Evolutionary conservation across 2,888 invertebrate species (phyloP).

Genomic region (Platerodrilus igneus): DNA sequence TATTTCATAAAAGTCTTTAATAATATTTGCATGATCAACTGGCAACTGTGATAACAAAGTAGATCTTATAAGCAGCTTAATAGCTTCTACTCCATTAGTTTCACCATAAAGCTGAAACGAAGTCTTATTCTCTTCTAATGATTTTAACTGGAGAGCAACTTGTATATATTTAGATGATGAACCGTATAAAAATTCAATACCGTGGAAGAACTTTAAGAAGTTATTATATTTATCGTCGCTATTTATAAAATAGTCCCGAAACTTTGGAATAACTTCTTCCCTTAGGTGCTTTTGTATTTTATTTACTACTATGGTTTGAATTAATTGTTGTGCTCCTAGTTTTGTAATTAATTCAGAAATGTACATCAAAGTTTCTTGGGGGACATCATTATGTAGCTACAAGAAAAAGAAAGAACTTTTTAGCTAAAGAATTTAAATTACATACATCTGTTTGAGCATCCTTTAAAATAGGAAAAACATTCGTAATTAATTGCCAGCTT

Average conservation of each 20-base stretch:
- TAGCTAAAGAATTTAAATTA: too few relatives aligned
- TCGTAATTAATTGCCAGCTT: constrained; percentile 35
- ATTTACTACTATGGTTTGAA: constrained; percentile 47
- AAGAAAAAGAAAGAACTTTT: too few relatives aligned
- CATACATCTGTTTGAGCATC: constrained; percentile 29
- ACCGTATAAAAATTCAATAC: constrained; percentile 61
- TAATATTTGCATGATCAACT: constrained; percentile 62
- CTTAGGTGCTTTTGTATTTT: constrained; percentile 58
- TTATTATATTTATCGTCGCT: constrained; percentile 52
- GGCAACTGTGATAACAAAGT: constrained; percentile 68
- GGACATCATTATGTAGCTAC: too few relatives aligned
- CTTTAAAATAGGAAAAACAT: constrained; percentile 39
- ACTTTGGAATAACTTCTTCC: constrained; percentile 57
- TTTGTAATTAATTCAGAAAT: too few relatives aligned
- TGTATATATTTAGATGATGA: constrained; percentile 54
- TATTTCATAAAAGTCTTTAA: constrained; percentile 71
- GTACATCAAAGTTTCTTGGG: too few relatives aligned
- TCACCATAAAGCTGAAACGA: constrained; percentile 54
- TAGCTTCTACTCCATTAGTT: constrained; percentile 52
- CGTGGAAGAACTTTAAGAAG: constrained; percentile 61
- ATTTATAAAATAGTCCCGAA: constrained; percentile 62
- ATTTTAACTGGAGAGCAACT: constrained; percentile 54
- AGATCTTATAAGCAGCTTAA: constrained; percentile 62
- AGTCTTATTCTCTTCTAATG: constrained; percentile 49
- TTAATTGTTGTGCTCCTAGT: too few relatives aligned